A percentile compares a stretch with the other conserved stretches of the same genome.
phyloP scores from a whole-genome alignment of 64 coral and sea anemone species.

The Actinia equina region DNA sequence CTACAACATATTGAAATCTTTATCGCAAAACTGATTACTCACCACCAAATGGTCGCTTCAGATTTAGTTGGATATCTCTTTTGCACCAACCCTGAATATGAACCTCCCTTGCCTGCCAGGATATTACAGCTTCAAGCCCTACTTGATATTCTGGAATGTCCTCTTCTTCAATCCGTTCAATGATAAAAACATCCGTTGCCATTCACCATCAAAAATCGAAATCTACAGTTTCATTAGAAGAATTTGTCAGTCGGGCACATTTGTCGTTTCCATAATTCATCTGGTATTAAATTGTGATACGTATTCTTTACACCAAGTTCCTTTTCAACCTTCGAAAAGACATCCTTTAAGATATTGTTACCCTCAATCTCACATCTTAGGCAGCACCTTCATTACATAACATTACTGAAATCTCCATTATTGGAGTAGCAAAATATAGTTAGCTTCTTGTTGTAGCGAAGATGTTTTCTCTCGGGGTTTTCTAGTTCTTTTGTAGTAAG shows the following conservation, averaged over 20 bases:
- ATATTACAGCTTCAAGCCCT: too few relatives aligned
- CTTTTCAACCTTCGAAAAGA: conserved; percentile 2
- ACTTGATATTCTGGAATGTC: conserved; percentile 28
- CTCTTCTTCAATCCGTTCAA: neutral
- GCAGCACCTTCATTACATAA: neutral
- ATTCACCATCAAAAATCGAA: too few relatives aligned
- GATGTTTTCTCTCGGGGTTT: neutral
- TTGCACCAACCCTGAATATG: neutral
- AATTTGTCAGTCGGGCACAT: conserved; percentile 14
- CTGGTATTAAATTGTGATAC: neutral
- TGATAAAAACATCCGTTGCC: neutral
- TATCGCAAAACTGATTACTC: too few relatives aligned
- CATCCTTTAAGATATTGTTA: neutral
- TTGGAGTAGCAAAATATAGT: neutral
- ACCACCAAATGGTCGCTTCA: neutral
- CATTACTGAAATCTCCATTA: neutral
- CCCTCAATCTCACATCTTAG: neutral
- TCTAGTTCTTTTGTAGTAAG: neutral
- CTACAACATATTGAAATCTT: neutral
- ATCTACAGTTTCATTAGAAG: conserved; percentile 2
- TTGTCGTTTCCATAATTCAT: neutral
- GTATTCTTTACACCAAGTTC: neutral
- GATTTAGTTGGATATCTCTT: neutral
- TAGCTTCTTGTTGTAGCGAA: neutral
- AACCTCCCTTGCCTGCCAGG: conserved; percentile 14